Evolutionary conservation across 2,113 vertebrate species (phyloP).

Genomic region (Eretmochelys imbricata): DNA sequence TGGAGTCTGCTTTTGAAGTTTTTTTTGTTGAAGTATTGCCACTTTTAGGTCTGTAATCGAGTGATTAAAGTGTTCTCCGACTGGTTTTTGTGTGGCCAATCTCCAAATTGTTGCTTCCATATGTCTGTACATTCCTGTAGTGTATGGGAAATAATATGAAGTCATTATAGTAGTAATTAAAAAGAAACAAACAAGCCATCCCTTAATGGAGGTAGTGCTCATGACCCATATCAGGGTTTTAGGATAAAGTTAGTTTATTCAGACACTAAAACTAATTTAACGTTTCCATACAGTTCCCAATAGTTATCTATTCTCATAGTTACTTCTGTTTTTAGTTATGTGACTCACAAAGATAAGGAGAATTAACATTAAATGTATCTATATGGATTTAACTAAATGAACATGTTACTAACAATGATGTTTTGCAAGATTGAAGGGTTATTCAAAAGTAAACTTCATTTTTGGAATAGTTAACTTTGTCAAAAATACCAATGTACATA

Average conservation of each 20-base stretch:
- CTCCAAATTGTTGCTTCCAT: not conserved
- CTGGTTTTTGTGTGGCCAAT: not conserved
- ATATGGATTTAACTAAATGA: not conserved
- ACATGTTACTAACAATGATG: not conserved
- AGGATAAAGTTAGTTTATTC: not conserved
- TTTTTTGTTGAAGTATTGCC: no score
- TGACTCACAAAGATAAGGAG: not conserved
- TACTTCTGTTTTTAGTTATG: not conserved
- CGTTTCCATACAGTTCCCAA: not conserved
- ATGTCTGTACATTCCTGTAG: not conserved
- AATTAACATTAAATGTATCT: not conserved
- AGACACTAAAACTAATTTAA: not conserved
- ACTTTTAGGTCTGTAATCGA: no score
- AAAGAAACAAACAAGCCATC: not conserved
- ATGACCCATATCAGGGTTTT: not conserved
- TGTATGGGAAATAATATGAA: not conserved
- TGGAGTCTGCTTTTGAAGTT: no score
- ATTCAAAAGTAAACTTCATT: not conserved
- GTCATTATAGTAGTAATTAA: no score
- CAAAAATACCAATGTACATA: not conserved
- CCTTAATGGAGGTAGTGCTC: not conserved
- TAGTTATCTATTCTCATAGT: not conserved
- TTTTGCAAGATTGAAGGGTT: not conserved
- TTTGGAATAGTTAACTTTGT: not conserved
- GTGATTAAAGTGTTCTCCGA: no score